Evolutionary conservation across 1,140 invertebrate species (phyloP).

Genomic region (Drepana arcuata): DNA sequence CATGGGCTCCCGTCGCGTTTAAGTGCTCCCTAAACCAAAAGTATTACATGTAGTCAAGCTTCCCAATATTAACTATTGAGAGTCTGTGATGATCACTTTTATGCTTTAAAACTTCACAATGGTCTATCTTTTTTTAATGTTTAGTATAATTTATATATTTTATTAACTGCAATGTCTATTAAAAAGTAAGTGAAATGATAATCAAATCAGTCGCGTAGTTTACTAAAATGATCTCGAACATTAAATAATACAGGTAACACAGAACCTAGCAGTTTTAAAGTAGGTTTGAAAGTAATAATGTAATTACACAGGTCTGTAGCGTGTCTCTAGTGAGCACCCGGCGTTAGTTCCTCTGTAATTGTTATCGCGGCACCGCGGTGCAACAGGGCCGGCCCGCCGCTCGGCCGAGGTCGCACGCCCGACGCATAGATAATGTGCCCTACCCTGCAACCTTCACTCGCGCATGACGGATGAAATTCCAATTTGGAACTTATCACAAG

Average conservation of each 20-base stretch:
- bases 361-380: constrained; percentile 16
- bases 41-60: too few species aligned
- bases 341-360: constrained; percentile 42
- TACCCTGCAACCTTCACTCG: constrained; percentile 3
- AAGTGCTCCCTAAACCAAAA: too few species aligned
- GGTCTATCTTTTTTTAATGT: too few species aligned
- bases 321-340: constrained; percentile 13
- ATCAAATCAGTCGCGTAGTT: too few species aligned
- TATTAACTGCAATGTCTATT: too few species aligned
- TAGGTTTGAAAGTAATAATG: neutral
- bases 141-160: too few species aligned
- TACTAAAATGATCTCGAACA: too few species aligned
- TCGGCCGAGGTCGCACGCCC: constrained; percentile 8
- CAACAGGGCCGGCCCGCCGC: neutral
- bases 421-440: constrained; percentile 11
- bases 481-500: constrained; percentile 2
- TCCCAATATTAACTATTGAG: too few species aligned
- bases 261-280: neutral
- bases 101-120: too few species aligned
- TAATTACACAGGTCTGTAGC: neutral
- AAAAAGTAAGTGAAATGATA: too few species aligned
- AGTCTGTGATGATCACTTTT: too few species aligned
- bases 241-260: neutral
- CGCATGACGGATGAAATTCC: constrained; percentile 3
- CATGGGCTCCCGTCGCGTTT: too few species aligned